Percentiles rank a stretch among this genome's conserved stretches.
Conservation (phyloP, 1,140 invertebrate species). For the Cardiocondyla obscurior region DNA sequence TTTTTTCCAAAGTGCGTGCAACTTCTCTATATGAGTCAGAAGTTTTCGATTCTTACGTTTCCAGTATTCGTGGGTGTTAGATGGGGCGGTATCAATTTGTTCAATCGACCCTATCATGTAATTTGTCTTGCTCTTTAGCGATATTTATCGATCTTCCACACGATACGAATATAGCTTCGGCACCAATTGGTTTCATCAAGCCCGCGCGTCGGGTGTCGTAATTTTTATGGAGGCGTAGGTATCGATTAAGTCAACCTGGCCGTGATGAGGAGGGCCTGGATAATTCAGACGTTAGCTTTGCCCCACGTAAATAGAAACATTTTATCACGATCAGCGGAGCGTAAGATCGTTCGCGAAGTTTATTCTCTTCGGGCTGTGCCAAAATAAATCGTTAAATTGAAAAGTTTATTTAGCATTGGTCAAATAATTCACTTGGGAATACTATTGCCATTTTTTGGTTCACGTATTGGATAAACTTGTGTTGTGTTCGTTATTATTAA, state of each 20-base stretch:
- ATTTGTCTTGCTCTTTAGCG: constrained; percentile 18
- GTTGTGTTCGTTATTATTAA: no score
- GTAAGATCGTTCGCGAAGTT: background rate
- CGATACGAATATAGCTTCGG: background rate
- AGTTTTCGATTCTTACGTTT: constrained; percentile 36
- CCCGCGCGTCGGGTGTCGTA: background rate
- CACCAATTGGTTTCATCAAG: constrained; percentile 27
- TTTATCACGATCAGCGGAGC: background rate
- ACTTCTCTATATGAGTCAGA: background rate
- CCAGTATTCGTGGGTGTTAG: constrained; percentile 38
- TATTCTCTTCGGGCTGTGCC: background rate
- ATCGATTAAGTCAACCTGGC: constrained; percentile 5
- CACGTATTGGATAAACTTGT: background rate
- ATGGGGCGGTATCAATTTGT: constrained; percentile 4
- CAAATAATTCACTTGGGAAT: background rate
- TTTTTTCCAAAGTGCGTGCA: no score
- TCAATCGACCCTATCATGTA: constrained; percentile 2
- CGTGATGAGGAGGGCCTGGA: background rate
- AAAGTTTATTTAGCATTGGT: background rate
- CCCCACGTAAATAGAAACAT: background rate
- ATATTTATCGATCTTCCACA: background rate
- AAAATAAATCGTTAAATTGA: constrained; percentile 6
- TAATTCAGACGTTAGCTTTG: constrained; percentile 7
- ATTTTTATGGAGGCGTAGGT: constrained; percentile 12
- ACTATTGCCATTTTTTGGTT: background rate